phyloP scores from a whole-genome alignment of 2,797 vertebrate genomes.

The Gephyroberyx darwinii region DNA sequence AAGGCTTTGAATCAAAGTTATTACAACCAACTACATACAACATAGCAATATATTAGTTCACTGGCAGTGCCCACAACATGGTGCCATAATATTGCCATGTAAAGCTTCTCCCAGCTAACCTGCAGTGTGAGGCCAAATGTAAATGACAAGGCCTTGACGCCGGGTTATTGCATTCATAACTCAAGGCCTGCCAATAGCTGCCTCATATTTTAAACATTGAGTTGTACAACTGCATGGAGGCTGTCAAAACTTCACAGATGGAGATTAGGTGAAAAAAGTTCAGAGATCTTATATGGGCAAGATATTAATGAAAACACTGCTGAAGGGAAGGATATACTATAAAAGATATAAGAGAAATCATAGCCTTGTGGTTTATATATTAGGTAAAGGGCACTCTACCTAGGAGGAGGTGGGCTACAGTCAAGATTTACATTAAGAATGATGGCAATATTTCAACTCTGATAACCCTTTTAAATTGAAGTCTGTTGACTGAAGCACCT shows the following conservation, averaged over 20 bases:
- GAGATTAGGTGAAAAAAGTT: conserved; percentile 51
- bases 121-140: conserved; percentile 62
- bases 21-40: conserved; percentile 30
- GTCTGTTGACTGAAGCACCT: conserved; percentile 4
- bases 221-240: conserved; percentile 49
- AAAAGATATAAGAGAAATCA: neutral
- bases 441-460: neutral
- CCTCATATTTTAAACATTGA: conserved; percentile 79
- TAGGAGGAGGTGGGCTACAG: neutral
- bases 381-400: neutral
- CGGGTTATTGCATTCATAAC: conserved; percentile 73
- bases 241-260: conserved; percentile 70
- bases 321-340: conserved; percentile 1
- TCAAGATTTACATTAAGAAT: conserved; percentile 3
- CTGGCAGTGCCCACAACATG: conserved; percentile 33
- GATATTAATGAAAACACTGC: conserved; percentile 30
- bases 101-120: conserved; percentile 41
- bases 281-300: conserved; percentile 6
- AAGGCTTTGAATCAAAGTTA: conserved; percentile 36
- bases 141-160: conserved; percentile 70
- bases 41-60: conserved; percentile 40
- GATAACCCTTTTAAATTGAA: neutral
- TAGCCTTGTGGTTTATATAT: neutral
- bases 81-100: conserved; percentile 38
- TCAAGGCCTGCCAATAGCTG: conserved; percentile 72